Evolutionary conservation across 2,797 vertebrate species (phyloP), one percentile per base, ranked within the genome.

Genomic region (Hoplostethus atlanticus): DNA sequence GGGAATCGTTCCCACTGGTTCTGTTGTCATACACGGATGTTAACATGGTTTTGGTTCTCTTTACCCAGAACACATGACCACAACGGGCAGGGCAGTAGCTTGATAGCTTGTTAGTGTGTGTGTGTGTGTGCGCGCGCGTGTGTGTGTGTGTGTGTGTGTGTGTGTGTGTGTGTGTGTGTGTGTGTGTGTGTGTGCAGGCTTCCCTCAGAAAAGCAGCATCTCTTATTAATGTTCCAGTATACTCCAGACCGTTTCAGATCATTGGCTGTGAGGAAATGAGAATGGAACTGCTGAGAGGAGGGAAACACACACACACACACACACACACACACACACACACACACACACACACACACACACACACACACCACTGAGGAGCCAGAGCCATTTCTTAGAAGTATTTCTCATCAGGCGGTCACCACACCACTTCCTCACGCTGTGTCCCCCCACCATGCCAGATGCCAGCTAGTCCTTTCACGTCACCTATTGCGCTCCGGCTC

Each of bases 381-480:
- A 46, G 44, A 47, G 40, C 4, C 13, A 51, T 58, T 54, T 6
- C 13, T 46, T 31, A 17, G 34, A 70, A 64, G 50, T 34, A 44
- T 78, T 65, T 48, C 44, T 64, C 54, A 64, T 64, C 31, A 25
- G 70, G 61, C 34, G 38, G 47, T 71, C n/a, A 54, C 52, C 25
- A 36, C 15, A 47, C 51, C 34, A 36, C 6, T 38, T 47, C 15
- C 50, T 51, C 50, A 11, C 9, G 15, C 40, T 30, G 25, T 34
- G 51, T 21, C 36, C 16, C 25, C n/a, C 52, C 38, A 63, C 30
- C 25, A 63, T 40, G 25, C 40, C 50, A 62, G 59, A 42, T 17
- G 40, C 64, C 34, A 21, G 30, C 64, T 50, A 21, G 30, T 47
- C 40, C n/a, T 30, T 34, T 21, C 36, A 44, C 36, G 34, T 50